Conservation (phyloP, 2,888 invertebrate genomes). For the Opisthograptis luteolata region DNA sequence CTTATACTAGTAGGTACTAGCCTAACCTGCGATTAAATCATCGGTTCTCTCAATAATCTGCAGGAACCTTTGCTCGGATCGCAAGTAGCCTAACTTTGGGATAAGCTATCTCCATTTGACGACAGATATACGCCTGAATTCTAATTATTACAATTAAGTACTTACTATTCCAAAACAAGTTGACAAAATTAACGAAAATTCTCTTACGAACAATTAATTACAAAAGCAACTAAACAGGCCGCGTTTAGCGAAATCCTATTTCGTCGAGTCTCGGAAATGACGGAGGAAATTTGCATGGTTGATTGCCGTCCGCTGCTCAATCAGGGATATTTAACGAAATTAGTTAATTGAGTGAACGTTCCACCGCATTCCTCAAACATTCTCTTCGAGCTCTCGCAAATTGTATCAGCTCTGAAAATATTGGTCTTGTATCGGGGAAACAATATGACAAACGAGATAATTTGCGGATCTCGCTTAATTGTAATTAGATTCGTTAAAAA, state of each 20-base stretch:
- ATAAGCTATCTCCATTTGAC: too few relatives aligned
- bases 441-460: constrained; percentile 60
- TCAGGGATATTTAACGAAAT: constrained; percentile 84
- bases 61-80: too few relatives aligned
- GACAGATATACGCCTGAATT: too few relatives aligned
- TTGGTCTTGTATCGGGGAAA: constrained; percentile 19
- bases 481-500: constrained; percentile 43
- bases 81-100: too few relatives aligned
- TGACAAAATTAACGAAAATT: neutral
- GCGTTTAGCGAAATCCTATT: constrained; percentile 60
- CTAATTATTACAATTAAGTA: neutral
- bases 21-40: too few relatives aligned
- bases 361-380: constrained; percentile 54
- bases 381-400: constrained; percentile 25
- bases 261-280: constrained; percentile 62
- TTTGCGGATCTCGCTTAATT: constrained; percentile 46
- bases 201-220: constrained; percentile 49
- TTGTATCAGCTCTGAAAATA: constrained; percentile 51
- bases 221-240: constrained; percentile 48
- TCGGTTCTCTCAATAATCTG: too few relatives aligned
- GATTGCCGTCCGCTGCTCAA: constrained; percentile 83
- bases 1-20: too few relatives aligned
- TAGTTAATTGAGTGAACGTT: constrained; percentile 82
- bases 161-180: constrained; percentile 2
- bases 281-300: constrained; percentile 79